Conservation (phyloP, 2,113 vertebrate genomes). For the Ammodytes marinus region DNA sequence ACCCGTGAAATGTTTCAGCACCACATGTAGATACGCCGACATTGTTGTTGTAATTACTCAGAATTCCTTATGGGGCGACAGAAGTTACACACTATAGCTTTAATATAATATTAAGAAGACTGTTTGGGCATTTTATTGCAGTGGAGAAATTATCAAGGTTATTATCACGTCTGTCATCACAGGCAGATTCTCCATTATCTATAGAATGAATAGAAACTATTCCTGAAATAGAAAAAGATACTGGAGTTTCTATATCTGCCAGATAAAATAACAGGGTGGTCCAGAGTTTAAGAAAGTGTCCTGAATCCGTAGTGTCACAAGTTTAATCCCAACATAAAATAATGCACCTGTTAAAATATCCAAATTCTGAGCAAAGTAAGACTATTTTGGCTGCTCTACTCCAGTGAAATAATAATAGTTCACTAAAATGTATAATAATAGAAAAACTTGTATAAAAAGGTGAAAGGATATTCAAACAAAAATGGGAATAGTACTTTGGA, state of each 20-base stretch:
- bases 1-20: too few species aligned
- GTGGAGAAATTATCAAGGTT: conserved; percentile 6
- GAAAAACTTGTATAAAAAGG: not conserved
- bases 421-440: not conserved
- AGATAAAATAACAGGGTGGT: conserved; percentile 38
- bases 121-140: not conserved
- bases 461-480: conserved; percentile 25
- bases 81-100: not conserved
- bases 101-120: conserved; percentile 2
- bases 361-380: conserved; percentile 19
- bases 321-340: conserved; percentile 37
- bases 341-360: conserved; percentile 20
- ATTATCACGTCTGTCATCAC: conserved; percentile 8
- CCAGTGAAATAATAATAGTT: conserved; percentile 30
- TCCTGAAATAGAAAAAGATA: conserved; percentile 42
- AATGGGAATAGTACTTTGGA: conserved; percentile 13
- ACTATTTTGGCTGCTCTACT: conserved; percentile 18
- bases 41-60: too few species aligned
- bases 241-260: not conserved
- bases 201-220: not conserved
- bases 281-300: conserved; percentile 22
- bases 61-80: too few species aligned
- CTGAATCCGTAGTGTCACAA: conserved; percentile 20
- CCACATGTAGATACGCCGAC: too few species aligned
- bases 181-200: conserved; percentile 15